Conservation (phyloP, 2,888 invertebrate species). For the Eupelmus urozonus region DNA sequence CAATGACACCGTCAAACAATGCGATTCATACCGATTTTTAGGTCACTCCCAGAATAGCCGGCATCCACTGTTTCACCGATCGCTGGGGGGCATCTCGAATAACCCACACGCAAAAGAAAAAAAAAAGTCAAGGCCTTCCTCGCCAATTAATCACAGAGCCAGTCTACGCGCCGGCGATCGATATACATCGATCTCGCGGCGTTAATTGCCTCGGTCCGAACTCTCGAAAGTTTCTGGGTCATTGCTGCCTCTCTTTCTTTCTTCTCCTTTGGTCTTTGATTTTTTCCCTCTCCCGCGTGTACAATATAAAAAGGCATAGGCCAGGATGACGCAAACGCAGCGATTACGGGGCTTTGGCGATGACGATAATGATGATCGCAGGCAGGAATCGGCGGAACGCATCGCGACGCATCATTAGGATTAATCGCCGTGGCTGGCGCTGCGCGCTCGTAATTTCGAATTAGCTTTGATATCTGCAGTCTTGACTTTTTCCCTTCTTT, state of each 20-base stretch:
- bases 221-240: slow-evolving; percentile 45
- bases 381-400: too few relatives aligned
- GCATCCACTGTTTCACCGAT: too few relatives aligned
- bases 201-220: slow-evolving; percentile 24
- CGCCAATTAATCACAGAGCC: slow-evolving; percentile 30
- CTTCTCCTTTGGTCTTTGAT: not conserved
- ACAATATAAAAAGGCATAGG: not conserved
- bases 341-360: too few relatives aligned
- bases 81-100: not conserved
- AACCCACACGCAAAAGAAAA: not conserved
- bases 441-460: too few relatives aligned
- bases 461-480: too few relatives aligned
- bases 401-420: too few relatives aligned
- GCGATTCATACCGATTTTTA: too few relatives aligned
- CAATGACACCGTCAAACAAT: too few relatives aligned
- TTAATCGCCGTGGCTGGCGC: not conserved
- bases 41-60: too few relatives aligned
- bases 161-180: slow-evolving; percentile 2
- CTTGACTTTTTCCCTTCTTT: too few relatives aligned
- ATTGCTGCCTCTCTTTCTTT: slow-evolving; percentile 20
- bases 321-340: not conserved
- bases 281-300: not conserved
- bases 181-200: slow-evolving; percentile 23
- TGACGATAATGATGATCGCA: too few relatives aligned
- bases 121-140: slow-evolving; percentile 6